Conservation (phyloP, 2,888 invertebrate genomes). For the Leptopilina myrica region DNA sequence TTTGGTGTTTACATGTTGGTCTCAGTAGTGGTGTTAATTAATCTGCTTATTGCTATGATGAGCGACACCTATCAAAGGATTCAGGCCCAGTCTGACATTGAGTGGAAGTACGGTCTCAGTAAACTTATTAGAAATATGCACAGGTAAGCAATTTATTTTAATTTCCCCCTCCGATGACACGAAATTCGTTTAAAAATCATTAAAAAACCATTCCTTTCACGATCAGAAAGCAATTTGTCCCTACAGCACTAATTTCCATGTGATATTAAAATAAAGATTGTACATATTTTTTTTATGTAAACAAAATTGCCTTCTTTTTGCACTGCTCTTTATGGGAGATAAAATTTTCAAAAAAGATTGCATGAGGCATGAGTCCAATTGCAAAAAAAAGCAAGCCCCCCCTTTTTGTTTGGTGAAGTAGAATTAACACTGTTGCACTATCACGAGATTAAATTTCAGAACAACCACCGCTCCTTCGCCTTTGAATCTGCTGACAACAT, state of each 20-base stretch:
- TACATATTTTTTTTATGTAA: too few species aligned
- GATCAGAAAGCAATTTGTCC: too few species aligned
- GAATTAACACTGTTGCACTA: neutral
- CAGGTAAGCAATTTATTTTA: slow-evolving; percentile 73
- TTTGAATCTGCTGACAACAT: slow-evolving; percentile 83
- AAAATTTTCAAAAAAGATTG: neutral
- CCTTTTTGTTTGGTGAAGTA: neutral
- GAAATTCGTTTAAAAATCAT: neutral
- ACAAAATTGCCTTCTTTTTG: too few species aligned
- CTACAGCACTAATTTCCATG: too few species aligned
- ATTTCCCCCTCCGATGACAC: neutral
- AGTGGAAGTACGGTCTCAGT: slow-evolving; percentile 89
- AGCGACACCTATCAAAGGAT: slow-evolving; percentile 99
- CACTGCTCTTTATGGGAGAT: too few species aligned
- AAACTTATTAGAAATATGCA: slow-evolving; percentile 88
- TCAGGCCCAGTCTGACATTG: slow-evolving; percentile 92
- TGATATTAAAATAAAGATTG: too few species aligned
- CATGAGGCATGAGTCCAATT: too few species aligned
- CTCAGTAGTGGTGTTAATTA: slow-evolving; percentile 98
- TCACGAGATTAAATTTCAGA: slow-evolving; percentile 67
- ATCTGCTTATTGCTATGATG: slow-evolving; percentile 99
- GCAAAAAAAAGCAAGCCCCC: too few species aligned
- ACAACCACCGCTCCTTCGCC: slow-evolving; percentile 86
- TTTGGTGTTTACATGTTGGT: slow-evolving; percentile 99
- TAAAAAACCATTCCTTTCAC: too few species aligned